Conservation (phyloP, 2,888 invertebrate species). For the Athalia circularis region DNA sequence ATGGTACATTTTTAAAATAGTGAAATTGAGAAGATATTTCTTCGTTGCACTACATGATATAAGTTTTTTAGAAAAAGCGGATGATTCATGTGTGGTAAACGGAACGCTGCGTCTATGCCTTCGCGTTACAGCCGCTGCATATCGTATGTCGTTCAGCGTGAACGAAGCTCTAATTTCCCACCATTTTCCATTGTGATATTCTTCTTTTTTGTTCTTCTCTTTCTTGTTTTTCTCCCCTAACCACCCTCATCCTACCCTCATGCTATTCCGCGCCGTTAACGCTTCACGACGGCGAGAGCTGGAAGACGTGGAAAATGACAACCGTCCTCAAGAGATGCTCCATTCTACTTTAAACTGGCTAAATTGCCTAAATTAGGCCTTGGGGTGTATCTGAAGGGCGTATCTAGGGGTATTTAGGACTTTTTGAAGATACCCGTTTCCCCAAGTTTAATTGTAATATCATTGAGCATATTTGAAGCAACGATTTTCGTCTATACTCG, state of each 20-base stretch:
- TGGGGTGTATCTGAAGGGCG: conserved; percentile 52
- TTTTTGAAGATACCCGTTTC: conserved; percentile 50
- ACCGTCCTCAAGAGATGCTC: conserved; percentile 31
- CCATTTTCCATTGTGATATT: conserved; percentile 17
- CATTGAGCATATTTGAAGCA: conserved; percentile 40
- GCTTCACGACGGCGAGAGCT: conserved; percentile 40
- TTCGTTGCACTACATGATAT: too few relatives aligned
- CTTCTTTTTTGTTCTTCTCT: conserved; percentile 32
- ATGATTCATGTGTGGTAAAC: too few relatives aligned
- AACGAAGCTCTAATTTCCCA: not conserved
- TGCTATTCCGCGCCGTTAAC: conserved; percentile 26
- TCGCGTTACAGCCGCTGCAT: not conserved
- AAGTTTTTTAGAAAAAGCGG: too few relatives aligned
- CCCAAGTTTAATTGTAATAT: conserved; percentile 63
- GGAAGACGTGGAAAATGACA: conserved; percentile 44
- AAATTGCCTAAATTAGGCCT: conserved; percentile 58
- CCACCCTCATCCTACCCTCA: conserved; percentile 9
- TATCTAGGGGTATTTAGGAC: not conserved
- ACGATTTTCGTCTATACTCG: not conserved
- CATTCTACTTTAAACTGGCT: conserved; percentile 50
- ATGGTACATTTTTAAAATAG: too few relatives aligned
- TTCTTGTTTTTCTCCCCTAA: conserved; percentile 14
- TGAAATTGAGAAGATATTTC: too few relatives aligned
- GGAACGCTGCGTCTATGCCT: not conserved
- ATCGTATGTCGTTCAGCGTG: not conserved